phyloP scores from a whole-genome alignment of 2,797 vertebrate genomes.

The Selene dorsalis region DNA sequence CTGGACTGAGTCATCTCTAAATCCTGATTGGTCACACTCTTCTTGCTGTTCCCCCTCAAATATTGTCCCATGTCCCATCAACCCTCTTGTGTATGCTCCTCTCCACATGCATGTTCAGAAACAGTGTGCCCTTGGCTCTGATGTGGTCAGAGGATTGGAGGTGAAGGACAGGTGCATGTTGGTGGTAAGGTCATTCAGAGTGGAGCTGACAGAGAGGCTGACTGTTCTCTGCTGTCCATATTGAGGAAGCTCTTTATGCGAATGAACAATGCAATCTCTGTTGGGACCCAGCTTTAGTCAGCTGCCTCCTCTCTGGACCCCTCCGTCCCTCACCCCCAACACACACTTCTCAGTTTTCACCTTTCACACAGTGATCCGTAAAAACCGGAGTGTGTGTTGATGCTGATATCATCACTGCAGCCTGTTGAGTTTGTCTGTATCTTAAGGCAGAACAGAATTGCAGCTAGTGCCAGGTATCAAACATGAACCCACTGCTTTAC shows the following conservation, averaged over 20 bases:
- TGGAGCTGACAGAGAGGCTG: constrained; percentile 71
- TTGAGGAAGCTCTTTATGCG: constrained; percentile 75
- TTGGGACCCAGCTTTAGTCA: constrained; percentile 66
- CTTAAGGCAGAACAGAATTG: not conserved
- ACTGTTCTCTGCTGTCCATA: constrained; percentile 77
- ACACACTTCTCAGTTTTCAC: constrained; percentile 51
- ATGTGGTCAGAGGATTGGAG: constrained; percentile 45
- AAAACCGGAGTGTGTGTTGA: constrained; percentile 20
- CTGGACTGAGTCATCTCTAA: too few species aligned
- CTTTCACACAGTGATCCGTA: constrained; percentile 48
- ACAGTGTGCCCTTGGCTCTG: constrained; percentile 28
- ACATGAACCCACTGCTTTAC: too few species aligned
- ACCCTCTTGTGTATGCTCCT: not conserved
- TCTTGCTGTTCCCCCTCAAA: too few species aligned
- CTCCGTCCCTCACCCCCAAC: not conserved
- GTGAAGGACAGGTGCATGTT: constrained; percentile 72
- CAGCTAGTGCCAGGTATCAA: too few species aligned
- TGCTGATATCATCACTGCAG: not conserved
- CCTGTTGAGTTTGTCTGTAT: not conserved
- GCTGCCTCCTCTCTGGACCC: constrained; percentile 57
- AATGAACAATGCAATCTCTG: constrained; percentile 82
- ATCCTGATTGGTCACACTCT: too few species aligned
- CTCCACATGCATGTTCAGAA: not conserved
- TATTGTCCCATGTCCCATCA: too few species aligned
- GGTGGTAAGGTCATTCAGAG: constrained; percentile 67